phyloP scores from a whole-genome alignment of 1,140 invertebrate species.

The Sitobion miscanthi region DNA sequence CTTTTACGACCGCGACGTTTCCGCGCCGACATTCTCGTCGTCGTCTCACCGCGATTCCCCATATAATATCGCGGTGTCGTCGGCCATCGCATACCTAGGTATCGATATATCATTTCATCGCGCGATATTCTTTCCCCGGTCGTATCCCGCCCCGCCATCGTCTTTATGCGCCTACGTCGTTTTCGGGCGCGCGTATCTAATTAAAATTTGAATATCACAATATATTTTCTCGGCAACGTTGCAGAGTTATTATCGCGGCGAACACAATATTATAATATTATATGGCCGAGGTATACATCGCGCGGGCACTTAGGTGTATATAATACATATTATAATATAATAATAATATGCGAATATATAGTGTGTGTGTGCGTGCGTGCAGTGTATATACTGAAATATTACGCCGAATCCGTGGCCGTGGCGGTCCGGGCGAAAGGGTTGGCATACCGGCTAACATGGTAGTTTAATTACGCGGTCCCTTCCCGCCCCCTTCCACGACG shows the following conservation, averaged over 20 bases:
- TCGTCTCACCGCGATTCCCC: background rate
- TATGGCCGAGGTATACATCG: background rate
- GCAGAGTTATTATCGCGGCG: background rate
- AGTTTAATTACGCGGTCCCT: conserved; percentile 56
- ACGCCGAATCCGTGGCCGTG: conserved; percentile 48
- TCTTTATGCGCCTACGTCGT: background rate
- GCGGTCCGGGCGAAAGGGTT: conserved; percentile 50
- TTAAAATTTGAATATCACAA: background rate
- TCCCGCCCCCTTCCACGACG: background rate
- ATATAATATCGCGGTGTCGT: background rate
- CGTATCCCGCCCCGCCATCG: background rate
- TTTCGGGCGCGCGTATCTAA: too few relatives aligned
- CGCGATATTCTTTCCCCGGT: background rate
- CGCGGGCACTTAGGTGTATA: background rate
- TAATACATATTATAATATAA: conserved; percentile 6
- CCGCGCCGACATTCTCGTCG: background rate
- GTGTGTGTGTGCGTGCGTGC: background rate
- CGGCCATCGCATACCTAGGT: too few relatives aligned
- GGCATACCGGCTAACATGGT: conserved; percentile 56
- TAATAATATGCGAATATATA: background rate
- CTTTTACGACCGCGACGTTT: conserved; percentile 16
- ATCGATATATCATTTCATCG: too few relatives aligned
- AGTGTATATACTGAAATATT: conserved; percentile 45
- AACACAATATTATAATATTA: background rate
- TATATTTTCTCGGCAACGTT: background rate